These are phyloP conservation scores for Orius insidiosus DNA, from an alignment of 1,140 invertebrate species.

Conservation along the genomic window DNA sequence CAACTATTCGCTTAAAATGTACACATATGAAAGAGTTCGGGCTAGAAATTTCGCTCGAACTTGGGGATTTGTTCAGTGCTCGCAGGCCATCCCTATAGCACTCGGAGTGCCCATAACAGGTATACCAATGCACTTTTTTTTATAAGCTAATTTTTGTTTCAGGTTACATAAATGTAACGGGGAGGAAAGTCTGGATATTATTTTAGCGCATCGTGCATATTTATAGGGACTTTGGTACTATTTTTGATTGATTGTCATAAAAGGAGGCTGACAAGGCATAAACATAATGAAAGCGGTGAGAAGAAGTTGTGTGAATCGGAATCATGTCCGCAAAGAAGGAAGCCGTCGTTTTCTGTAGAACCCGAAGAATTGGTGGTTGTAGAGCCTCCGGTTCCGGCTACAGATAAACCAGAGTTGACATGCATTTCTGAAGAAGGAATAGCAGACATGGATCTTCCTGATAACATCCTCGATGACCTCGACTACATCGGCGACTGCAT, in stretches of 20 bases:
- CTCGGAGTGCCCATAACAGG: constrained; percentile 72
- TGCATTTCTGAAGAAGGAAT: constrained; percentile 73
- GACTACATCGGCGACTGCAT: constrained; percentile 72
- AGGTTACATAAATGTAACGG: constrained; percentile 61
- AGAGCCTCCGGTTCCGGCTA: constrained; percentile 16
- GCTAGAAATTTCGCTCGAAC: constrained; percentile 71
- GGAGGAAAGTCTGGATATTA: constrained; percentile 63
- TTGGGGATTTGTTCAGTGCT: constrained; percentile 80
- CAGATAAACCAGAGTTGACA: constrained; percentile 53
- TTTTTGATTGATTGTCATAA: constrained; percentile 65
- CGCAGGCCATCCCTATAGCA: constrained; percentile 68
- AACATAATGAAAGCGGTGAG: constrained; percentile 32
- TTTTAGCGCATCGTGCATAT: constrained; percentile 58
- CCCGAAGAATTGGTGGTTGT: constrained; percentile 33
- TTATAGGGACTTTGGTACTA: constrained; percentile 54
- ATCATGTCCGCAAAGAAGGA: constrained; percentile 35
- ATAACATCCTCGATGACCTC: constrained; percentile 61
- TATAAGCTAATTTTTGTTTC: constrained; percentile 20
- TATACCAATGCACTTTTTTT: constrained; percentile 25
- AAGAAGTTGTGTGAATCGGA: constrained; percentile 32
- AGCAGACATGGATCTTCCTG: constrained; percentile 64
- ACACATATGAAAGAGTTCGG: constrained; percentile 67
- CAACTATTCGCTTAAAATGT: constrained; percentile 76
- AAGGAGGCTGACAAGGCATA: constrained; percentile 44
- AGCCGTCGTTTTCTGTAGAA: constrained; percentile 39